Percentiles rank a stretch among this genome's conserved stretches.
Evolutionary conservation across 2,113 vertebrate species (phyloP).

Genomic region (Lota lota): DNA sequence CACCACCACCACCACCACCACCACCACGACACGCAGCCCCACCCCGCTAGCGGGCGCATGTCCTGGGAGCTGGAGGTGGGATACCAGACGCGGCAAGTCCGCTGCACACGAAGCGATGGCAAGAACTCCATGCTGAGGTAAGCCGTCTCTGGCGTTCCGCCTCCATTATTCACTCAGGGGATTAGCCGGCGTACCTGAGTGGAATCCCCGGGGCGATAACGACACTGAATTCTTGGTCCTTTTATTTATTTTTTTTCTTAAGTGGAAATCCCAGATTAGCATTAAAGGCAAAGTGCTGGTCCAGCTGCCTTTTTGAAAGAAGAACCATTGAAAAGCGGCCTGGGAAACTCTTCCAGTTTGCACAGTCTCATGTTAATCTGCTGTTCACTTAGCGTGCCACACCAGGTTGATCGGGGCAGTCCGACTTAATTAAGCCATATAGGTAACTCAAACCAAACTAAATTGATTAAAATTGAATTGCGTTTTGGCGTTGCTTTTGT

Average conservation of each 20-base stretch:
- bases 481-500: not conserved
- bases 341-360: not conserved
- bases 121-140: slow-evolving; percentile 84
- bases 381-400: slow-evolving; percentile 12
- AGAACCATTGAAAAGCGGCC: slow-evolving; percentile 1
- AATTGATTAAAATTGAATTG: too few species aligned
- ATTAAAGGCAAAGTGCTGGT: slow-evolving; percentile 18
- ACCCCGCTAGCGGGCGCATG: slow-evolving; percentile 45
- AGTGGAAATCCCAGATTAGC: slow-evolving; percentile 31
- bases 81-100: slow-evolving; percentile 84
- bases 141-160: slow-evolving; percentile 32
- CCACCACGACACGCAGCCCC: slow-evolving; percentile 44
- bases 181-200: slow-evolving; percentile 18
- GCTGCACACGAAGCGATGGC: slow-evolving; percentile 86
- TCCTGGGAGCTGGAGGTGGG: slow-evolving; percentile 81
- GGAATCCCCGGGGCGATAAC: slow-evolving; percentile 20
- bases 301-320: slow-evolving; percentile 18
- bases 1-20: slow-evolving; percentile 44
- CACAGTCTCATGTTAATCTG: slow-evolving; percentile 37
- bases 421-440: slow-evolving; percentile 1
- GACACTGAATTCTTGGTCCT: not conserved
- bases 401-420: slow-evolving; percentile 16
- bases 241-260: slow-evolving; percentile 12
- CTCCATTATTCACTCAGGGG: slow-evolving; percentile 13
- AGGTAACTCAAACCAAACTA: not conserved